phyloP scores from a whole-genome alignment of 1,140 invertebrate species.

The Calosoma granatense region DNA sequence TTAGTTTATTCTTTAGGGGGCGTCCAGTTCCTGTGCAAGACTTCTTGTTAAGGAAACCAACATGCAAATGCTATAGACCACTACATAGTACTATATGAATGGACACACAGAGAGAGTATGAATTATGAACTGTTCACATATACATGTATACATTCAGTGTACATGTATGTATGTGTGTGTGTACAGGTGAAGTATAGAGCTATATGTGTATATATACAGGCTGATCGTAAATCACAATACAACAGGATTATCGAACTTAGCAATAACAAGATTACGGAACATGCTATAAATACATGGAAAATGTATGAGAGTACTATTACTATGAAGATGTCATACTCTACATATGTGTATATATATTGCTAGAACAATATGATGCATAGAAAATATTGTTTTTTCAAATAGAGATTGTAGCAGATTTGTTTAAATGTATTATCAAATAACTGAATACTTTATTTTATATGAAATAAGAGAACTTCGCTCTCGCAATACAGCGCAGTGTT shows the following conservation, averaged over 20 bases:
- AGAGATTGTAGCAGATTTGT: too few relatives aligned
- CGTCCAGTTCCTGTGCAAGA: not conserved
- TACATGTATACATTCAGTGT: not conserved
- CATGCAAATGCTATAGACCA: conserved; percentile 1
- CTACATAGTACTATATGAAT: not conserved
- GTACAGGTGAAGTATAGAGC: not conserved
- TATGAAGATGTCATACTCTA: not conserved
- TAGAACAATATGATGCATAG: too few relatives aligned
- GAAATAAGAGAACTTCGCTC: too few relatives aligned
- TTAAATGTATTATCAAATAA: too few relatives aligned
- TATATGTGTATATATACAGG: not conserved
- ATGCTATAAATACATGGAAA: not conserved
- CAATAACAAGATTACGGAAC: not conserved
- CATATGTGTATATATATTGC: too few relatives aligned
- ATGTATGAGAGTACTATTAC: not conserved
- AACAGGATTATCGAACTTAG: not conserved
- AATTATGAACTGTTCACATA: conserved; percentile 1
- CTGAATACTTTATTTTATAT: too few relatives aligned
- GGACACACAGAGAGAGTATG: conserved; percentile 3
- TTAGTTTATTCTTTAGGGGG: not conserved
- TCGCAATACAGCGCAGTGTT: too few relatives aligned
- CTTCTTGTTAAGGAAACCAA: conserved; percentile 2
- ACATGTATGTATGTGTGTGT: not conserved
- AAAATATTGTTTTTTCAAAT: too few relatives aligned
- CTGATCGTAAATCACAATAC: not conserved